Evolutionary conservation across 1,140 invertebrate genomes (phyloP).

Genomic region (Nilaparvata lugens): DNA sequence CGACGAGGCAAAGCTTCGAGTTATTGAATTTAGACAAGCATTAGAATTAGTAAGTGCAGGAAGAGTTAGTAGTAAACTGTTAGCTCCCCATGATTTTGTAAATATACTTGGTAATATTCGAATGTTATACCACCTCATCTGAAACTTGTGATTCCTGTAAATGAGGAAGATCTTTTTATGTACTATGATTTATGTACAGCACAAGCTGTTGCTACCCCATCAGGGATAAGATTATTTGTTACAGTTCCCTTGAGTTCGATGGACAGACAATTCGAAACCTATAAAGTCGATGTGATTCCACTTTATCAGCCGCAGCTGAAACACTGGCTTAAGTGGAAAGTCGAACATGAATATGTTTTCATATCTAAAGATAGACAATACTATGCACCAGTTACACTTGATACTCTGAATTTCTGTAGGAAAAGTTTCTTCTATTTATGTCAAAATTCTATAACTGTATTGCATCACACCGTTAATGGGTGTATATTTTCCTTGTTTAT

Average conservation of each 20-base stretch:
- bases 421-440: conserved; percentile 1
- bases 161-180: too few relatives aligned
- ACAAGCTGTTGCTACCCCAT: not conserved
- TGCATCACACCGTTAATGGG: not conserved
- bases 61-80: too few relatives aligned
- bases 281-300: not conserved
- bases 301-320: not conserved
- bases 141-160: too few relatives aligned
- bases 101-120: too few relatives aligned
- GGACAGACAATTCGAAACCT: conserved; percentile 1
- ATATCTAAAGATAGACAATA: conserved; percentile 3
- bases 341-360: not conserved
- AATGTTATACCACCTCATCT: too few relatives aligned
- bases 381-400: not conserved
- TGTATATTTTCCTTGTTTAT: conserved; percentile 2
- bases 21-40: too few relatives aligned
- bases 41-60: too few relatives aligned
- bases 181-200: not conserved
- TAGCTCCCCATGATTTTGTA: too few relatives aligned
- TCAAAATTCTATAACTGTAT: not conserved
- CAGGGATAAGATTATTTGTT: conserved; percentile 2
- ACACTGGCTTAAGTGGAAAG: conserved; percentile 3
- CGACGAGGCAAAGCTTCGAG: too few relatives aligned
- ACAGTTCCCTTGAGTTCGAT: not conserved
- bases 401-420: not conserved